A percentile compares a stretch with the other conserved stretches of the same genome.
Evolutionary conservation across 2,113 vertebrate genomes (phyloP).

Genomic region (Meriones unguiculatus): DNA sequence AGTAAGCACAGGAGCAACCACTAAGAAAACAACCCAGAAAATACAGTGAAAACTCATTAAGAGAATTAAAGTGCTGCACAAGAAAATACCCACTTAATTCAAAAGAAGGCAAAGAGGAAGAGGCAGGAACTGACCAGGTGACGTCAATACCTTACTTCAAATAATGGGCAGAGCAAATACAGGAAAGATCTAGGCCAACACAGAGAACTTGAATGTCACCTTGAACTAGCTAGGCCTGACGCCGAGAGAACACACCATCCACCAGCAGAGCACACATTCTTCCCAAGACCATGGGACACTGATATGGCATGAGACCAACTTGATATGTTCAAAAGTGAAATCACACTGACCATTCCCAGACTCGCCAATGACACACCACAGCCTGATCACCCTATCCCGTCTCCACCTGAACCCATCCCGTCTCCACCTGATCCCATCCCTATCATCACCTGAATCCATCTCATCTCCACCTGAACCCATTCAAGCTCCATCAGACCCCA

Average conservation of each 20-base stretch:
- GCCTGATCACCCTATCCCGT: neutral
- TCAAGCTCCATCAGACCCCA: neutral
- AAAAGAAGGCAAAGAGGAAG: neutral
- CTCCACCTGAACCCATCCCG: too few species aligned
- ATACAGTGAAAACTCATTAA: neutral
- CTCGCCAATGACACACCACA: too few species aligned
- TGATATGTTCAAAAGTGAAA: neutral
- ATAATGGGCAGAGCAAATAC: neutral
- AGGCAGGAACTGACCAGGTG: too few species aligned
- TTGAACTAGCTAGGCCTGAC: neutral
- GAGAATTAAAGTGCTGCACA: neutral
- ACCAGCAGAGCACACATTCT: neutral
- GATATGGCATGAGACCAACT: neutral
- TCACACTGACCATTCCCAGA: neutral
- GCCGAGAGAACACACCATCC: neutral
- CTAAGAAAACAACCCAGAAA: neutral
- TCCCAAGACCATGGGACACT: neutral
- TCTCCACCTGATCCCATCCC: neutral
- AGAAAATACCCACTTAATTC: neutral
- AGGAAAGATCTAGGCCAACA: neutral
- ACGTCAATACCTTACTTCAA: neutral
- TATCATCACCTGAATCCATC: fast-evolving
- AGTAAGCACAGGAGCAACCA: neutral
- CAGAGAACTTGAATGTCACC: too few species aligned
- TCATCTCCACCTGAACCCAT: neutral